phyloP scores from a whole-genome alignment of 2,797 vertebrate species.

The Amniataba percoides region DNA sequence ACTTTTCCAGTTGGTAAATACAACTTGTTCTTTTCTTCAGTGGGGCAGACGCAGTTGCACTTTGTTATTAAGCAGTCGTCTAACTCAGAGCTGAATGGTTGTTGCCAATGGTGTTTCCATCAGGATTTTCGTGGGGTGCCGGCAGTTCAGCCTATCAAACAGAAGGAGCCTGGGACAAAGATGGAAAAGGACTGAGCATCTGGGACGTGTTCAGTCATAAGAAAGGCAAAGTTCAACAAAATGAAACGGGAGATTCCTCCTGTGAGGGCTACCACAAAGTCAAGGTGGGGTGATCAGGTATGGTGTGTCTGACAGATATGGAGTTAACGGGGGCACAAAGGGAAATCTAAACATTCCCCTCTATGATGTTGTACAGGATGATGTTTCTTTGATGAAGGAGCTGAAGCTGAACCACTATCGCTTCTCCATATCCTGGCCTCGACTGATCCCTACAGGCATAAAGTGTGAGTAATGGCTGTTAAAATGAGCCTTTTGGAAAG shows the following conservation, averaged over 20 bases:
- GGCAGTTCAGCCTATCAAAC: conserved; percentile 97
- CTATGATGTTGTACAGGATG: conserved; percentile 84
- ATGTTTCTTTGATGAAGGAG: conserved; percentile 90
- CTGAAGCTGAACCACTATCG: conserved; percentile 92
- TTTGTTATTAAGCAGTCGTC: neutral
- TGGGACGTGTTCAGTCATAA: conserved; percentile 94
- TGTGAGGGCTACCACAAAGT: conserved; percentile 93
- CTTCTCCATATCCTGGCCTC: conserved; percentile 95
- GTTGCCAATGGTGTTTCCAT: conserved; percentile 23
- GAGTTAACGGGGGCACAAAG: neutral
- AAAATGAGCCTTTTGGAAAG: conserved; percentile 3
- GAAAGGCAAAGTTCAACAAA: conserved; percentile 87
- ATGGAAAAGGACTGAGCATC: conserved; percentile 95
- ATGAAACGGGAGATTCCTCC: conserved; percentile 90
- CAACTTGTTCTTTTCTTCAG: conserved; percentile 2
- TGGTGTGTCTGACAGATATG: neutral
- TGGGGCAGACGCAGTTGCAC: neutral
- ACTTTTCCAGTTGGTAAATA: conserved; percentile 91
- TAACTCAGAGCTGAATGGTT: conserved; percentile 3
- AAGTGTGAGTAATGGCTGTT: conserved; percentile 84
- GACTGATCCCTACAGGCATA: conserved; percentile 92
- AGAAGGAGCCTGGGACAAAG: conserved; percentile 96
- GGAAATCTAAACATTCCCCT: conserved; percentile 2
- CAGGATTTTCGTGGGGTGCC: conserved; percentile 95
- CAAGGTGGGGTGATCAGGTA: conserved; percentile 83